Conservation (phyloP, 2,888 invertebrate genomes). For the Mesoligia furuncula region DNA sequence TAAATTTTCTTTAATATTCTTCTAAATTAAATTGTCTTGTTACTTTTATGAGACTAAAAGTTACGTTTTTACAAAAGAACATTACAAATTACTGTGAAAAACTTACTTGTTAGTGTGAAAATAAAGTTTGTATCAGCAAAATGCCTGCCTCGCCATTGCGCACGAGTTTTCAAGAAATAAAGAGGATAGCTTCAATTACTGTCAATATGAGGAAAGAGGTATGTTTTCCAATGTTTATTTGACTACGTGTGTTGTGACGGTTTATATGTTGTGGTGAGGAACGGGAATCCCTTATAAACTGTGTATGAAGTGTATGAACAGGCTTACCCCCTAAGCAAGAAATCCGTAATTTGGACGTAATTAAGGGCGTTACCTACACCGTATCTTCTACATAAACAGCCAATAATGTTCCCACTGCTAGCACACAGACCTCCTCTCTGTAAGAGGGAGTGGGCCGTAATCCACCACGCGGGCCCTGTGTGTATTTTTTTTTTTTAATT, state of each 20-base stretch:
- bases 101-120: neutral
- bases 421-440: too few species aligned
- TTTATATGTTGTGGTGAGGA: neutral
- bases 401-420: too few species aligned
- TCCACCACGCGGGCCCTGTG: too few species aligned
- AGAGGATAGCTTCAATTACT: conserved; percentile 74
- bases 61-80: neutral
- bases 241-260: neutral
- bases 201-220: conserved; percentile 62
- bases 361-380: too few species aligned
- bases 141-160: conserved; percentile 70
- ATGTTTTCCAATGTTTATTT: conserved; percentile 18
- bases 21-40: neutral
- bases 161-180: conserved; percentile 76
- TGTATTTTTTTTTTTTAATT: too few species aligned
- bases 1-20: too few species aligned
- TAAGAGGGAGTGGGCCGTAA: too few species aligned
- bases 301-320: neutral
- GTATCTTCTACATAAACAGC: too few species aligned
- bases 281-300: conserved; percentile 31
- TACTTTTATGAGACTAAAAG: neutral
- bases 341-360: neutral
- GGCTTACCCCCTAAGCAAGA: neutral
- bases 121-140: neutral
- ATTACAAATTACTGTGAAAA: conserved; percentile 1